Conservation (phyloP, 2,113 vertebrate species). For the Lepisosteus osseus region DNA sequence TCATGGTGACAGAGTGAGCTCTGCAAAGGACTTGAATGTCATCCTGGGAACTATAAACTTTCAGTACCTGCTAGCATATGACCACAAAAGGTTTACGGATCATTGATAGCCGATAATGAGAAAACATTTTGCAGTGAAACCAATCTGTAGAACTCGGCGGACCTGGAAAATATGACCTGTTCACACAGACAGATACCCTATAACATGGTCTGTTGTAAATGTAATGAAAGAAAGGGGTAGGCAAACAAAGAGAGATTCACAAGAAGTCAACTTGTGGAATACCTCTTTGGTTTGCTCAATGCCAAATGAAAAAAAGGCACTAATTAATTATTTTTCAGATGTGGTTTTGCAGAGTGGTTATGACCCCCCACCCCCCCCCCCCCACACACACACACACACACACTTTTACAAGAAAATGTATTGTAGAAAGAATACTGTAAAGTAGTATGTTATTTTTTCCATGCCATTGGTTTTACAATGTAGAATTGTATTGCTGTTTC, state of each 20-base stretch:
- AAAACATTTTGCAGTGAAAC: constrained; percentile 5
- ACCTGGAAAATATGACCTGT: constrained; percentile 2
- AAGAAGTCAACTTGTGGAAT: background rate
- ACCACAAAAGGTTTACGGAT: constrained; percentile 4
- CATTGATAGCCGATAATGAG: constrained; percentile 6
- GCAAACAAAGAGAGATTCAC: background rate
- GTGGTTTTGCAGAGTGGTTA: background rate
- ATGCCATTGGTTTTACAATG: no score
- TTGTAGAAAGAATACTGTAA: no score
- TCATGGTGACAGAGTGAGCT: background rate
- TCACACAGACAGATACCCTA: constrained; percentile 1
- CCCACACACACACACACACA: background rate
- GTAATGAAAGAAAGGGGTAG: background rate
- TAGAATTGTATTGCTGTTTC: no score
- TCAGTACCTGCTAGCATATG: background rate
- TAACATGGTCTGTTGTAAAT: background rate
- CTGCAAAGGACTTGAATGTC: constrained; percentile 1
- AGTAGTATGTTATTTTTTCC: no score
- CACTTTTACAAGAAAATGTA: no score
- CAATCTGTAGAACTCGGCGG: background rate
- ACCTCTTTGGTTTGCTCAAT: background rate
- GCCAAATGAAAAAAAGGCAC: background rate
- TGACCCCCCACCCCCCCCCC: background rate
- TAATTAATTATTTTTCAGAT: background rate
- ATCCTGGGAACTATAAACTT: constrained; percentile 2